Evolutionary conservation across 2,113 vertebrate genomes (phyloP).

Genomic region (Bos taurus): DNA sequence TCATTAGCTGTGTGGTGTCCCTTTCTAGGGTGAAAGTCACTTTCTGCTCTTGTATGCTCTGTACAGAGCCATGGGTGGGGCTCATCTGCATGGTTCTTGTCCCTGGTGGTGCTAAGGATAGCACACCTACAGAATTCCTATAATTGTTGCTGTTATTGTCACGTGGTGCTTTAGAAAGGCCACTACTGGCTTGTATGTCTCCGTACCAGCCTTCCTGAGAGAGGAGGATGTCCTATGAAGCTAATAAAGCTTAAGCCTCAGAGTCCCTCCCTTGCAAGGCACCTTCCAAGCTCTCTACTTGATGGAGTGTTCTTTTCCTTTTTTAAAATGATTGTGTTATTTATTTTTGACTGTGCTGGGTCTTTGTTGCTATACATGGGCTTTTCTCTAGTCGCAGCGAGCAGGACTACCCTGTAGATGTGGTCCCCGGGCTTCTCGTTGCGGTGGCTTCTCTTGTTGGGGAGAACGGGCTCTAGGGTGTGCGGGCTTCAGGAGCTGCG

Average conservation of each 20-base stretch:
- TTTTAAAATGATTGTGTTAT: neutral
- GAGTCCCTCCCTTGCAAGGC: neutral
- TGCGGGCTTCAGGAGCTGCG: rapidly evolving
- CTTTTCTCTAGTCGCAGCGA: neutral
- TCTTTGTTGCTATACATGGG: neutral
- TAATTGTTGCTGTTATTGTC: neutral
- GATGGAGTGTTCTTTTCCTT: neutral
- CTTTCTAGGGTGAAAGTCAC: neutral
- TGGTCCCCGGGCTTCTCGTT: neutral
- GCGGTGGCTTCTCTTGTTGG: neutral
- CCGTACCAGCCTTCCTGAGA: neutral
- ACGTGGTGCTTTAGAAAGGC: neutral
- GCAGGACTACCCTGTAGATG: neutral
- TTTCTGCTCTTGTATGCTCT: neutral
- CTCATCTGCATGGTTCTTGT: rapidly evolving
- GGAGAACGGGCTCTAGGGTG: neutral
- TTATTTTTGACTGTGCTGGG: neutral
- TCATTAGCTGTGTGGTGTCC: neutral
- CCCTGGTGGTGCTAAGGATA: neutral
- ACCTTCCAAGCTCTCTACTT: neutral
- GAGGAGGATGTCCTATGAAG: neutral
- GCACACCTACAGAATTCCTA: neutral
- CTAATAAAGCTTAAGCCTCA: neutral
- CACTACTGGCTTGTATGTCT: neutral
- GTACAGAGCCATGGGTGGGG: rapidly evolving